Base-by-base conservation (phyloP, 1,140 invertebrate species). In the Phymorhynchus buccinoides region DNA sequence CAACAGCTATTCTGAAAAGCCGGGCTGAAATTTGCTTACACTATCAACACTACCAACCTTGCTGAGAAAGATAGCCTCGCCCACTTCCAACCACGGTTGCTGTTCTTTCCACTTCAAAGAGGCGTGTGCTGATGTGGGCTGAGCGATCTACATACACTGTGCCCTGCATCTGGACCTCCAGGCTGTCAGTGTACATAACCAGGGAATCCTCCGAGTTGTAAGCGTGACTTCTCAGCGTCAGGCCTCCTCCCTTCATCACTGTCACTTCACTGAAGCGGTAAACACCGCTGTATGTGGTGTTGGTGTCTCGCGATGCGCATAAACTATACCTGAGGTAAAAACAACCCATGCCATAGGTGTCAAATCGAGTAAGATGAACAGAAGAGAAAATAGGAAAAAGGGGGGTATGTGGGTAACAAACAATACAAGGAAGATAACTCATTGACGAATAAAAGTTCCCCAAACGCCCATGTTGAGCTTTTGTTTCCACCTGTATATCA, bases 71-170 rank as follows among this genome's bases (percentile, higher is more conserved):
- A 73, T 90, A 89, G 35, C 89, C 89, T 56, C 37, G n/a, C 12
- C 83, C 87, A 79, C 83, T 82, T 41, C 89, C 89, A 75, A 52
- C 79, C 18, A 91, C 32, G 41, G 30, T 83, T 32, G 85, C 73
- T 27, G 56, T 81, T 56, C 89, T 90, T 68, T 91, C 89, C 32
- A 89, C 80, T 68, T 89, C 87, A 52, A 89, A 84, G 0, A 87
- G n/a, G 4, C 42, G 39, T 39, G 85, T 83, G 73, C 75, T 85
- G 32, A 88, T 22, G 41, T 84, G 84, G n/a, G 77, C 77, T 41
- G 86, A 32, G 3, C 82, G 82, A 4, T 52, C 48, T 0, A 88
- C 84, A 30, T 81, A 66, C 12, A 86, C 85, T 44, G 41, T 52
- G 0, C 84, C 27, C 22, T 41, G 32, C 52, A 85, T 84, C 81